These are phyloP conservation scores for Nematolebias whitei DNA, from an alignment of 2,113 vertebrate species.

Conservation along the genomic window DNA sequence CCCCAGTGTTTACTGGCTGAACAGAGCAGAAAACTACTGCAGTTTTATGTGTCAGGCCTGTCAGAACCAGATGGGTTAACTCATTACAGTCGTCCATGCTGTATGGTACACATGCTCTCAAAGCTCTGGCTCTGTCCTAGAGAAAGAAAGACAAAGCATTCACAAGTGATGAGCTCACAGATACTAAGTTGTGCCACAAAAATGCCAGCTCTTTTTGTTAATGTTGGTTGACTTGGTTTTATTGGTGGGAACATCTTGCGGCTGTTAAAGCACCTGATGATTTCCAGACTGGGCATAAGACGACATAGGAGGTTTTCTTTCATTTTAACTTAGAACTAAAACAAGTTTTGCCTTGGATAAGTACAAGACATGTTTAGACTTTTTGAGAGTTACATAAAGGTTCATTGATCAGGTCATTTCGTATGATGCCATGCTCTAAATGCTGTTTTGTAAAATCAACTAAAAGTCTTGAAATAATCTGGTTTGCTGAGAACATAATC, in stretches of 20 bases:
- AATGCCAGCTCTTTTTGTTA: constrained; percentile 24
- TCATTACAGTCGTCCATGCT: constrained; percentile 27
- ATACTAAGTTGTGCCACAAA: constrained; percentile 35
- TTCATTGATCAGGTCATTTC: background rate
- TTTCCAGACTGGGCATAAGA: constrained; percentile 8
- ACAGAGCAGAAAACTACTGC: constrained; percentile 42
- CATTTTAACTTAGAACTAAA: constrained; percentile 10
- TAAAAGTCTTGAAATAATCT: background rate
- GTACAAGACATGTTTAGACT: background rate
- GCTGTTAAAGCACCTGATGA: background rate
- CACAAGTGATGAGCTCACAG: constrained; percentile 28
- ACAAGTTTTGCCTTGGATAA: background rate
- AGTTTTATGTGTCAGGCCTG: constrained; percentile 51
- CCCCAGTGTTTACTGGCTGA: constrained; percentile 47
- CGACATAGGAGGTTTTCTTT: background rate
- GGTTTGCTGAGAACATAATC: background rate
- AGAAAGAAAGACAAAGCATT: constrained; percentile 23
- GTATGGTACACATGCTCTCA: constrained; percentile 9
- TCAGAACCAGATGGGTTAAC: constrained; percentile 64
- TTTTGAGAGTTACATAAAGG: background rate
- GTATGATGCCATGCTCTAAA: background rate
- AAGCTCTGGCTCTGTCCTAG: constrained; percentile 22
- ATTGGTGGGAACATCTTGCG: constrained; percentile 23
- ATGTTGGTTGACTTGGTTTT: constrained; percentile 19
- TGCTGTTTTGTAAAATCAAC: background rate